phyloP scores from a whole-genome alignment of 2,888 invertebrate species.

The Sinotaia quadrata region DNA sequence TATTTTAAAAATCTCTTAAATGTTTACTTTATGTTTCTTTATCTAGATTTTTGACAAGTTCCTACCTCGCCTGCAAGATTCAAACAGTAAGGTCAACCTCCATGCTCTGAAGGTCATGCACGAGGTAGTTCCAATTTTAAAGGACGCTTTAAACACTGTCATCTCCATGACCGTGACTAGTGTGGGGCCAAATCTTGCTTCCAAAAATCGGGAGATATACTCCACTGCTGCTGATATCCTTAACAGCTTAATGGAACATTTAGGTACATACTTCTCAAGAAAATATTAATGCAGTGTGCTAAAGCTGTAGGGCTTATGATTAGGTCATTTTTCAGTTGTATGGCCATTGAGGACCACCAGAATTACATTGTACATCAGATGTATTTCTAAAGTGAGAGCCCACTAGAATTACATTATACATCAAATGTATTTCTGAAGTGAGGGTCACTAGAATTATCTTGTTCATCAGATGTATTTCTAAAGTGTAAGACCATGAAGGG shows the following conservation, averaged over 20 bases:
- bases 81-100: slow-evolving; percentile 72
- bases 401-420: too few species aligned
- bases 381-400: too few species aligned
- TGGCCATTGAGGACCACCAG: too few species aligned
- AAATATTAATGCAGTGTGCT: neutral
- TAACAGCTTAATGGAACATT: slow-evolving; percentile 60
- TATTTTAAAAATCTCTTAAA: too few species aligned
- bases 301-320: too few species aligned
- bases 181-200: slow-evolving; percentile 69
- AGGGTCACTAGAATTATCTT: too few species aligned
- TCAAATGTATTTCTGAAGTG: too few species aligned
- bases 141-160: slow-evolving; percentile 53
- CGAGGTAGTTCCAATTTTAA: slow-evolving; percentile 57
- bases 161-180: slow-evolving; percentile 63
- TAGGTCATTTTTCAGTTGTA: too few species aligned
- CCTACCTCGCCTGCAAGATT: slow-evolving; percentile 68
- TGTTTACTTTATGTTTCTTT: too few species aligned
- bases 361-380: too few species aligned
- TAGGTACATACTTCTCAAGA: slow-evolving; percentile 51
- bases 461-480: too few species aligned
- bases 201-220: slow-evolving; percentile 70
- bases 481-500: too few species aligned
- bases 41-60: slow-evolving; percentile 72
- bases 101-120: slow-evolving; percentile 67
- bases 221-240: slow-evolving; percentile 62